These are phyloP conservation scores for Octonoba sinensis DNA, from an alignment of 2,888 invertebrate species.

Conservation along the genomic window DNA sequence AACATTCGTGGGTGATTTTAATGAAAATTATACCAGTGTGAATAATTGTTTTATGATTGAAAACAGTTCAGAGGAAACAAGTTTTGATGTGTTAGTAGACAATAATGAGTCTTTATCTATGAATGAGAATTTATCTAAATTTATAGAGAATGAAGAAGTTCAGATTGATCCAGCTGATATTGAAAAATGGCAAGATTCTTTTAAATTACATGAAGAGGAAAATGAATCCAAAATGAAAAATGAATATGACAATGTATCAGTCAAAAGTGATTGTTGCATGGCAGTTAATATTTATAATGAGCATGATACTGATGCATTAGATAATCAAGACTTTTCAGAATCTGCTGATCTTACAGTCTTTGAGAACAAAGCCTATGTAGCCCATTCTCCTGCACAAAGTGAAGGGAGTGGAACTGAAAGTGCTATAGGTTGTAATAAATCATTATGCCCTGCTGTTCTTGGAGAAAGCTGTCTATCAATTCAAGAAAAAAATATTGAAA, in stretches of 20 bases:
- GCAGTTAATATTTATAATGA: slow-evolving; percentile 6
- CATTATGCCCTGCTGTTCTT: neutral
- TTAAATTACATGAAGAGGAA: neutral
- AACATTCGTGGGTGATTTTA: neutral
- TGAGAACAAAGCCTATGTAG: neutral
- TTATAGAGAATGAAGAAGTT: neutral
- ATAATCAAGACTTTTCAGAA: neutral
- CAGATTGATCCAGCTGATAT: neutral
- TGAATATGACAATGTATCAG: neutral
- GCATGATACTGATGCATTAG: neutral
- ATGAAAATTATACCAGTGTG: no score
- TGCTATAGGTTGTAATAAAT: slow-evolving; percentile 11
- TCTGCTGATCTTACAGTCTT: neutral
- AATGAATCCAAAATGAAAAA: neutral
- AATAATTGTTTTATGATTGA: neutral
- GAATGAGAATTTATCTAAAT: neutral
- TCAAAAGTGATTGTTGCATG: neutral
- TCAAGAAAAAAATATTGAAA: no score
- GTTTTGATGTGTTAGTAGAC: neutral
- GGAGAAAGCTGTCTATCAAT: no score
- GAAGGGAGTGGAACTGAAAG: slow-evolving; percentile 46
- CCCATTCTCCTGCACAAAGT: slow-evolving; percentile 31
- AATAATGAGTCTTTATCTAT: neutral
- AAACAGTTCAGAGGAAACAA: neutral
- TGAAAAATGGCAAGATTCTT: neutral